phyloP scores from a whole-genome alignment of 2,797 vertebrate species.

The Melanotaenia maccullochi region DNA sequence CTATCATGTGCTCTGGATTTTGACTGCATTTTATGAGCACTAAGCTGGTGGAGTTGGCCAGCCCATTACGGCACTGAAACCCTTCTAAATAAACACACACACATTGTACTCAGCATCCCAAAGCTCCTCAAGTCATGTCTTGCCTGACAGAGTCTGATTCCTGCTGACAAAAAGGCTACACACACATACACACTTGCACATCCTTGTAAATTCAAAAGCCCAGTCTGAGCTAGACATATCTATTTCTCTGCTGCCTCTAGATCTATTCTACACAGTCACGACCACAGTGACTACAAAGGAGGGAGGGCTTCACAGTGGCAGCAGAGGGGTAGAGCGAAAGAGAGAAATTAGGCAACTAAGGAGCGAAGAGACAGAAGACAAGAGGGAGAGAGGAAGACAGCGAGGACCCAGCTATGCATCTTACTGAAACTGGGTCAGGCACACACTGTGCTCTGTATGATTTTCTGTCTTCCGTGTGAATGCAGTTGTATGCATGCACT shows the following conservation, averaged over 20 bases:
- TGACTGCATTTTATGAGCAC: constrained; percentile 19
- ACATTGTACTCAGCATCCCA: constrained; percentile 59
- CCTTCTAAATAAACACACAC: constrained; percentile 52
- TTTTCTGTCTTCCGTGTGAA: constrained; percentile 50
- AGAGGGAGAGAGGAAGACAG: constrained; percentile 37
- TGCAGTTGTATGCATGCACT: constrained; percentile 51
- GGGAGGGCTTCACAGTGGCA: constrained; percentile 61
- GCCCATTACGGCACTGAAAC: constrained; percentile 55
- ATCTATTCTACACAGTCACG: constrained; percentile 73
- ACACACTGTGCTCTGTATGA: constrained; percentile 53
- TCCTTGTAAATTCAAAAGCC: constrained; percentile 50
- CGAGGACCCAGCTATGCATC: constrained; percentile 57
- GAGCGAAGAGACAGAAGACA: constrained; percentile 65
- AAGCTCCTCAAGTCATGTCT: constrained; percentile 72
- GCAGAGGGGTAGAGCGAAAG: constrained; percentile 34
- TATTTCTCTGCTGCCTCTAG: constrained; percentile 72
- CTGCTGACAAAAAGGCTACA: constrained; percentile 66
- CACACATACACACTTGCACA: constrained; percentile 19
- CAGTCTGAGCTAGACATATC: constrained; percentile 66
- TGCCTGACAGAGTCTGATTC: constrained; percentile 70
- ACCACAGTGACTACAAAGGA: constrained; percentile 67
- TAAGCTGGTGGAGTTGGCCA: constrained; percentile 17
- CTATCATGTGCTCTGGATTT: not conserved
- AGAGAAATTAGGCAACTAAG: constrained; percentile 49
- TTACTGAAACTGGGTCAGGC: constrained; percentile 69